A percentile compares a stretch with the other conserved stretches of the same genome.
These are phyloP conservation scores for Premnoplex brunnescens DNA, from an alignment of 2,797 vertebrate species.

Conservation along the genomic window DNA sequence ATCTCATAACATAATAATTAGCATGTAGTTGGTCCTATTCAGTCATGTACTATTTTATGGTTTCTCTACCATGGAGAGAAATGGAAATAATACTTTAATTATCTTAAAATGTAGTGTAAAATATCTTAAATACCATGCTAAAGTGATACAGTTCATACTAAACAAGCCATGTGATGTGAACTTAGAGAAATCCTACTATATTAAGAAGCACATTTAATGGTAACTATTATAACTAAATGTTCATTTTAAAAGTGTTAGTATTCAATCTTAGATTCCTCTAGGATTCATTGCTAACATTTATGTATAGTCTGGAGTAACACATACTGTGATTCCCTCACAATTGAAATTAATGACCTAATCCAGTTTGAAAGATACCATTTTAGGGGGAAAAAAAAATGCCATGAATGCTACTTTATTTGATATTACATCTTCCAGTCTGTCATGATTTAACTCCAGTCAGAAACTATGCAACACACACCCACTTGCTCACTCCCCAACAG, in stretches of 20 bases:
- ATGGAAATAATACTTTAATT: background rate
- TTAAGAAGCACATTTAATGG: background rate
- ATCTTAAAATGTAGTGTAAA: background rate
- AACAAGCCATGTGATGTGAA: background rate
- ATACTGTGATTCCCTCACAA: background rate
- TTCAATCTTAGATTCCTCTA: background rate
- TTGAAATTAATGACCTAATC: background rate
- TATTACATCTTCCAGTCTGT: background rate
- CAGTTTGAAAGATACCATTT: background rate
- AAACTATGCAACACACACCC: background rate
- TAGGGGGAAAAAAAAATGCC: background rate
- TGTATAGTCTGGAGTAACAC: background rate
- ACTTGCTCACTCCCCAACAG: background rate
- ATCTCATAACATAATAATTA: background rate
- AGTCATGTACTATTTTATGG: no score
- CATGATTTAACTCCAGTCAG: background rate
- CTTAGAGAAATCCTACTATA: background rate
- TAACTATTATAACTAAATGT: background rate
- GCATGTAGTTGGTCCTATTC: background rate
- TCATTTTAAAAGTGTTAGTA: background rate
- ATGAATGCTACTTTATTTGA: background rate
- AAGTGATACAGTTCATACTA: background rate
- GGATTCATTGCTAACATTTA: background rate
- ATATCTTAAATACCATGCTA: background rate
- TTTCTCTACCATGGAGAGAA: background rate